Percentiles rank a stretch among this genome's conserved stretches.
phyloP scores from a whole-genome alignment of 2,797 vertebrate species.

The Scarus forsteni region DNA sequence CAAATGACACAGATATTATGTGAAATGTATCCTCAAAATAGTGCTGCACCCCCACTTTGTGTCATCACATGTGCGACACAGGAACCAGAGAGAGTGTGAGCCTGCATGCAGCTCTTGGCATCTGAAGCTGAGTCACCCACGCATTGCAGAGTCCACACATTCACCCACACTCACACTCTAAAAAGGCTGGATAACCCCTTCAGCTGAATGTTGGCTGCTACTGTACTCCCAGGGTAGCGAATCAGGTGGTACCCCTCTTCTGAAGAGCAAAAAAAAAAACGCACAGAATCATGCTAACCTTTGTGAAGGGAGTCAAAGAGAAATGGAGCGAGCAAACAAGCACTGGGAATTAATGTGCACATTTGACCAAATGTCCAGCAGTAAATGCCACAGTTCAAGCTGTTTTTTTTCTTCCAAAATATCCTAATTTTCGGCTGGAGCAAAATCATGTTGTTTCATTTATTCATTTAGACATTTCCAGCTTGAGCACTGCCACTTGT shows the following conservation, averaged over 20 bases:
- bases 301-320: conserved; percentile 6
- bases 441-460: neutral
- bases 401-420: neutral
- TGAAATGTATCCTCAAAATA: conserved; percentile 39
- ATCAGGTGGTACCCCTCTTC: conserved; percentile 42
- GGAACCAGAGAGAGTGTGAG: conserved; percentile 21
- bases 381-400: neutral
- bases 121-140: conserved; percentile 48
- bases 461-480: conserved; percentile 1
- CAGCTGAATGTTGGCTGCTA: conserved; percentile 47
- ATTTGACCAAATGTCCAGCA: conserved; percentile 4
- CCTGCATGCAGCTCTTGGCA: conserved; percentile 39
- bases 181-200: conserved; percentile 37
- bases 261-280: conserved; percentile 18
- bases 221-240: conserved; percentile 15
- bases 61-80: conserved; percentile 24
- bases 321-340: conserved; percentile 3
- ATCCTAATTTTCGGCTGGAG: neutral
- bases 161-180: conserved; percentile 2
- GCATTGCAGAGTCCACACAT: conserved; percentile 17
- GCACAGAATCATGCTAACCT: conserved; percentile 15
- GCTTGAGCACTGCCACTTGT: neutral
- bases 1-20: conserved; percentile 28
- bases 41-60: conserved; percentile 31
- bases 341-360: neutral